These are phyloP conservation scores for Helogale parvula DNA, from an alignment of 2,113 vertebrate genomes.

Conservation along the genomic window DNA sequence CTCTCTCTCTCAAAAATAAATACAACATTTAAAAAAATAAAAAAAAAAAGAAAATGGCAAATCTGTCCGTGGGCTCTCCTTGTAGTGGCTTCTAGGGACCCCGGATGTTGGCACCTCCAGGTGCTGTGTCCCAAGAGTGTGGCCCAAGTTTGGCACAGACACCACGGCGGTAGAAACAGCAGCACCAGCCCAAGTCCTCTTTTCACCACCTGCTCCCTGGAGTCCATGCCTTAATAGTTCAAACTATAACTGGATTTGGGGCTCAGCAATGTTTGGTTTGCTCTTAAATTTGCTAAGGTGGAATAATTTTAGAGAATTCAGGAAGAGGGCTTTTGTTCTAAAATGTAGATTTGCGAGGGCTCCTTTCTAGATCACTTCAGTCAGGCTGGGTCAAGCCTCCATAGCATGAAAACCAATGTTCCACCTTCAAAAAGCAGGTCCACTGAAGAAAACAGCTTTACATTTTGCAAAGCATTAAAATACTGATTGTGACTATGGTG, in stretches of 20 bases:
- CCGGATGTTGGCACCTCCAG: too few relatives aligned
- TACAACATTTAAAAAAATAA: too few relatives aligned
- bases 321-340: not conserved
- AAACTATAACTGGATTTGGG: not conserved
- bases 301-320: not conserved
- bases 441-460: not conserved
- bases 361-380: not conserved
- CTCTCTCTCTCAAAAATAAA: too few relatives aligned
- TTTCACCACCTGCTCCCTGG: too few relatives aligned
- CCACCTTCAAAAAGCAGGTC: not conserved
- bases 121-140: too few relatives aligned
- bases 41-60: too few relatives aligned
- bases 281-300: slow-evolving; percentile 11
- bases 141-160: too few relatives aligned
- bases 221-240: not conserved
- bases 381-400: not conserved
- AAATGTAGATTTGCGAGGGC: not conserved
- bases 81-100: too few relatives aligned
- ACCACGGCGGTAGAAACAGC: too few relatives aligned
- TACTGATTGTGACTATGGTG: not conserved
- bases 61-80: too few relatives aligned
- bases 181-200: too few relatives aligned
- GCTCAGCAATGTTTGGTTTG: not conserved
- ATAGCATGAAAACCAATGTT: not conserved
- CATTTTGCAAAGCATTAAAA: not conserved